Evolutionary conservation across 2,113 vertebrate genomes (phyloP).

Genomic region (Puffinus mauretanicus): DNA sequence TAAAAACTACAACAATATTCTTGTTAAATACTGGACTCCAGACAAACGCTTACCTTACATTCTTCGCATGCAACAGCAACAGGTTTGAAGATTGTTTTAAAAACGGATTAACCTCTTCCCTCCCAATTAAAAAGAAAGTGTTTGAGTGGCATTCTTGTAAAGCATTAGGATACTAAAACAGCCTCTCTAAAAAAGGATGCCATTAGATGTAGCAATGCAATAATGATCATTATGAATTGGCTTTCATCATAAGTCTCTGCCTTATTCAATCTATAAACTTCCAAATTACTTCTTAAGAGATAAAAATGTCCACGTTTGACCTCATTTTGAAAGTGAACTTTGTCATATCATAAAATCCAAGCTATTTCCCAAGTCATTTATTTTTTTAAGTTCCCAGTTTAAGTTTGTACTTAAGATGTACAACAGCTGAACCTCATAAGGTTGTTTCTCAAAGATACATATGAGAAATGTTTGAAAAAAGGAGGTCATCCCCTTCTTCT

Average conservation of each 20-base stretch:
- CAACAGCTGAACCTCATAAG: background rate
- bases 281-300: background rate
- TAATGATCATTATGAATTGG: background rate
- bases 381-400: background rate
- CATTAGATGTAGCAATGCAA: background rate
- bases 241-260: background rate
- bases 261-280: background rate
- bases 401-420: background rate
- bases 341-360: background rate
- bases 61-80: background rate
- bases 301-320: background rate
- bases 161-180: background rate
- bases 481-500: background rate
- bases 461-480: background rate
- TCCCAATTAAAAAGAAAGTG: background rate
- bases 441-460: background rate
- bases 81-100: background rate
- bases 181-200: background rate
- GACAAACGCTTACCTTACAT: background rate
- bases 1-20: background rate
- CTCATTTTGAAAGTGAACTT: background rate
- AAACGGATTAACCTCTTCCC: background rate
- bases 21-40: background rate
- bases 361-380: background rate
- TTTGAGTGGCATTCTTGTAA: background rate